Conservation (phyloP, 1,140 invertebrate species). For the Helicoverpa zea region DNA sequence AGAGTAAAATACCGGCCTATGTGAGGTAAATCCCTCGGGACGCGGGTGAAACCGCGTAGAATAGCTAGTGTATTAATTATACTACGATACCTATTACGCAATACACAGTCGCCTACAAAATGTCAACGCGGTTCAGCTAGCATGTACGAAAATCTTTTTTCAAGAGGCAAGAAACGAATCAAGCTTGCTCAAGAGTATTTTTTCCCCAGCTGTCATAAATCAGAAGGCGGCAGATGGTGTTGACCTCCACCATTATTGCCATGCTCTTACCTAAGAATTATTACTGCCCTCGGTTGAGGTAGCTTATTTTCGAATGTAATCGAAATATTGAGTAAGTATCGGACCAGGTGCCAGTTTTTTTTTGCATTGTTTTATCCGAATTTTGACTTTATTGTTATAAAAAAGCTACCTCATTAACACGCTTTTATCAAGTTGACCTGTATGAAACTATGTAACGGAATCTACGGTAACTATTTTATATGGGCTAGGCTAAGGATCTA, state of each 20-base stretch:
- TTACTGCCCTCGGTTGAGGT: constrained; percentile 65
- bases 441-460: no score
- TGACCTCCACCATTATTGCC: constrained; percentile 79
- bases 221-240: constrained; percentile 77
- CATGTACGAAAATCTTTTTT: constrained; percentile 73
- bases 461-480: no score
- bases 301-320: constrained; percentile 60
- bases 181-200: constrained; percentile 63
- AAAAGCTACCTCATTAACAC: no score
- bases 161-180: constrained; percentile 65
- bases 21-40: no score
- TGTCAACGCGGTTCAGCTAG: constrained; percentile 56
- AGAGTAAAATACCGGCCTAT: no score
- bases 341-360: no score
- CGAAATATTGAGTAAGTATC: constrained; percentile 62
- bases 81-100: neutral
- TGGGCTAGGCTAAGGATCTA: no score
- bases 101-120: constrained; percentile 20
- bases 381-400: no score
- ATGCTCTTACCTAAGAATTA: constrained; percentile 76
- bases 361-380: no score
- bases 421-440: no score
- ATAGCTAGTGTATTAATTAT: no score
- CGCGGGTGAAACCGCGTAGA: neutral
- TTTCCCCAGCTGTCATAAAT: constrained; percentile 76